Evolutionary conservation across 2,888 invertebrate species (phyloP), one percentile per base, ranked within the genome.

Genomic region (Pterobdella sp.): DNA sequence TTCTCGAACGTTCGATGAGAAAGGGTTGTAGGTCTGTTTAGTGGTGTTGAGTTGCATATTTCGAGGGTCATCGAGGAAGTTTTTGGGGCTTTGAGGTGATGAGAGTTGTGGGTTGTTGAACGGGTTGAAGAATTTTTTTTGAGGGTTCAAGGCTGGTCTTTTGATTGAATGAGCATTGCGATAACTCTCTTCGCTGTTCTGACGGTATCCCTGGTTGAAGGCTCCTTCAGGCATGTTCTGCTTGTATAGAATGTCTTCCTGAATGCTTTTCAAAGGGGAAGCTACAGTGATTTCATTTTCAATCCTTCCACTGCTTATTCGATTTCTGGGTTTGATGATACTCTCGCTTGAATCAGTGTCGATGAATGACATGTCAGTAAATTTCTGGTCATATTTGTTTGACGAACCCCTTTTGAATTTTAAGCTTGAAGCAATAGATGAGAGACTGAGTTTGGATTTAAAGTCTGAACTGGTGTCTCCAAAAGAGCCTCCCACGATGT

Each of bases 401-500:
- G 63, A 34, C 34, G 63, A 32, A 22, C 32, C 29, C 0, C 29
- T 35, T 60, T 71, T 71, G 35, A 63, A 26, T n/a, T 71, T 63
- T 1, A 56, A 52, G n/a, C 60, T 71, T 10, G 71, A 71, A 14
- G 71, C 60, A 1, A 56, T 18, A 18, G 71, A 71, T 1, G 35
- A 35, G 26, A 63, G 34, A n/a, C 56, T 71, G 0, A 64, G 63
- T 71, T 76, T 76, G 37, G 75, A 75, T 2, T 73, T 42, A 4
- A 69, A 52, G 70, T 78, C 77, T 14, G 75, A 73, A 72, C 72
- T 76, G 0, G 76, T 74, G 37, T 76, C 76, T 14, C 73, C 77
- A 18, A 76, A 42, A 26, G 78, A 78, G 29, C 73, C 75, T 0
- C 78, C 78, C 10, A 76, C 75, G 31, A 78, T 37, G 70, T 76